A percentile compares a stretch with the other conserved stretches of the same genome.
Conservation (phyloP, 2,113 vertebrate species). For the Ancistrus triradiatus region DNA sequence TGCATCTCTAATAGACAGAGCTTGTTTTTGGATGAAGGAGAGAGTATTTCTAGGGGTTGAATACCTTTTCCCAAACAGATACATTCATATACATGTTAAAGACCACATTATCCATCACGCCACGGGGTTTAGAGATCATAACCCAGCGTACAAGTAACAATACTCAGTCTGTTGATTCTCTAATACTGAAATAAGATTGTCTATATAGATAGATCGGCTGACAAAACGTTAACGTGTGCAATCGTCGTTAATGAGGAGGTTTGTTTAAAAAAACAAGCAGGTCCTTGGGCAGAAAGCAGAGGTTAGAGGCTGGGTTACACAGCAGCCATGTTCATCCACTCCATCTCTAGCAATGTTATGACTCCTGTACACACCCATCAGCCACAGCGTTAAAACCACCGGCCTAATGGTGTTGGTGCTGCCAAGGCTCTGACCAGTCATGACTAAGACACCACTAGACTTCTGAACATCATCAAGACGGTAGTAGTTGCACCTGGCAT, state of each 20-base stretch:
- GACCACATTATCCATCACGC: not conserved
- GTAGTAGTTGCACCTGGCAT: no score
- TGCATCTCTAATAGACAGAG: no score
- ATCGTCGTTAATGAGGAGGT: not conserved
- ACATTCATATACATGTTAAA: not conserved
- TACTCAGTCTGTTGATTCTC: conserved; percentile 12
- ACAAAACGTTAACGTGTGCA: conserved; percentile 9
- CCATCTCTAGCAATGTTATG: no score
- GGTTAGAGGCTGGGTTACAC: no score
- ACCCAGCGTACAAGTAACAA: conserved; percentile 2
- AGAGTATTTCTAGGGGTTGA: not conserved
- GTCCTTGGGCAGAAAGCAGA: not conserved
- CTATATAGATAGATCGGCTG: conserved; percentile 13
- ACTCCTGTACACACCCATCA: no score
- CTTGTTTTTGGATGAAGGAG: not conserved
- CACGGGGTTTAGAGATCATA: not conserved
- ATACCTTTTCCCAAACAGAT: not conserved
- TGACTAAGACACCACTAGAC: no score
- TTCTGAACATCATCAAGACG: no score
- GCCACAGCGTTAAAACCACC: no score
- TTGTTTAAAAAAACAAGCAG: not conserved
- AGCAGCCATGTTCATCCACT: no score
- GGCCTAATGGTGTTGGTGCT: no score
- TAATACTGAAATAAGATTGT: conserved; percentile 46
- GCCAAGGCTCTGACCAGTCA: no score